Evolutionary conservation across 2,797 vertebrate genomes (phyloP).

Genomic region (Xiphophorus birchmanni): DNA sequence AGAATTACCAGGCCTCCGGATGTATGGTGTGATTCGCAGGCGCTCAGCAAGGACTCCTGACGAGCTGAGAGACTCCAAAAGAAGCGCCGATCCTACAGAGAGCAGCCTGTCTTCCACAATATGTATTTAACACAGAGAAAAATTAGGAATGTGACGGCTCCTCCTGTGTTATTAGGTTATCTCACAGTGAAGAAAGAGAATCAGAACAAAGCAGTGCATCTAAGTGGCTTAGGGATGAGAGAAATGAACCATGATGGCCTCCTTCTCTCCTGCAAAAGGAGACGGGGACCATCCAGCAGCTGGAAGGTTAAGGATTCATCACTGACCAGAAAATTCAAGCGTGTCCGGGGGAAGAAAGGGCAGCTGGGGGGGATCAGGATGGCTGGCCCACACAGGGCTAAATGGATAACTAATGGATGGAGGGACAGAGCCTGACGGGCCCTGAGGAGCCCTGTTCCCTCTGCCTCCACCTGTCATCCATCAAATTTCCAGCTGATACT

Average conservation of each 20-base stretch:
- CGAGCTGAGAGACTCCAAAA: constrained; percentile 9
- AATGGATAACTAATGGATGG: constrained; percentile 79
- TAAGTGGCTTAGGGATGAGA: constrained; percentile 61
- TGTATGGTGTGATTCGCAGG: constrained; percentile 10
- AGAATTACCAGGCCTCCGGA: constrained; percentile 36
- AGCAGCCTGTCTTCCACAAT: constrained; percentile 28
- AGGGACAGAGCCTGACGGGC: constrained; percentile 75
- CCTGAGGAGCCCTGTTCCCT: constrained; percentile 74
- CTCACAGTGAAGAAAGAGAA: constrained; percentile 50
- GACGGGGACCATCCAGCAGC: constrained; percentile 49
- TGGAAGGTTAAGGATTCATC: constrained; percentile 66
- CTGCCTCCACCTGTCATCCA: constrained; percentile 70
- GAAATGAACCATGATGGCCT: constrained; percentile 67
- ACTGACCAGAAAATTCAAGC: constrained; percentile 75
- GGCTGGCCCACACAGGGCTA: constrained; percentile 69
- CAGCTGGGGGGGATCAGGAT: constrained; percentile 57
- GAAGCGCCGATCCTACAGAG: constrained; percentile 27
- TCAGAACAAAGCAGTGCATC: constrained; percentile 48
- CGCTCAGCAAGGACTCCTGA: constrained; percentile 28
- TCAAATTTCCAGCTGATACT: constrained; percentile 76
- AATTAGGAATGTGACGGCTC: constrained; percentile 49
- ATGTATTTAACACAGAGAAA: constrained; percentile 32
- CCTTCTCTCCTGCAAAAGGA: constrained; percentile 46
- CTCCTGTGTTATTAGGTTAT: constrained; percentile 49
- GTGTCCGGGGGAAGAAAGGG: constrained; percentile 33